A percentile compares a stretch with the other conserved stretches of the same genome.
Evolutionary conservation across 1,140 invertebrate species (phyloP).

Genomic region (Asbolus verrucosus): DNA sequence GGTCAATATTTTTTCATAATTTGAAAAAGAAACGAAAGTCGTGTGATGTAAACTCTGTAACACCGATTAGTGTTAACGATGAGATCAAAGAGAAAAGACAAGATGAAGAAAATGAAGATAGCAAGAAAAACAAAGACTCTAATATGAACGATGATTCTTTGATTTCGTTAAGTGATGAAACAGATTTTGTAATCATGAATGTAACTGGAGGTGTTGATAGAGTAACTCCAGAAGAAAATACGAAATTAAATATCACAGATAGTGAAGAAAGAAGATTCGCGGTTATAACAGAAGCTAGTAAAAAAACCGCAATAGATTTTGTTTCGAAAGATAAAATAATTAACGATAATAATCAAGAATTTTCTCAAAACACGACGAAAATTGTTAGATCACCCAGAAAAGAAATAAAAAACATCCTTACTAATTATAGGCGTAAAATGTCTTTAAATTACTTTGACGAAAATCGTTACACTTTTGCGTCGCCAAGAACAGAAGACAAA

Average conservation of each 20-base stretch:
- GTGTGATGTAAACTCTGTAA: constrained; percentile 1
- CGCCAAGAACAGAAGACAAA: neutral
- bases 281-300: neutral
- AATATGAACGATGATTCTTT: constrained; percentile 18
- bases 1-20: constrained; percentile 21
- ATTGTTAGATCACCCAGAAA: neutral
- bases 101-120: neutral
- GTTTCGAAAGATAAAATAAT: constrained; percentile 2
- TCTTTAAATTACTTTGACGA: neutral
- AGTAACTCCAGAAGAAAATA: constrained; percentile 16
- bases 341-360: constrained; percentile 10
- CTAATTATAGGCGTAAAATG: constrained; percentile 16
- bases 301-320: too few species aligned
- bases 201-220: constrained; percentile 42
- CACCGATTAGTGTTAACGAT: neutral
- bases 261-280: constrained; percentile 34
- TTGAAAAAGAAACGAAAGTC: constrained; percentile 37
- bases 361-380: neutral
- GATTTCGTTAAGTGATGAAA: constrained; percentile 28
- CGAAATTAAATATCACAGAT: too few species aligned
- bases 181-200: constrained; percentile 42
- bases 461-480: neutral
- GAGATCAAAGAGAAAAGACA: neutral
- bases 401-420: constrained; percentile 17
- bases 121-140: neutral